Conservation (phyloP, 2,113 vertebrate genomes). For the Uropsilus gracilis region DNA sequence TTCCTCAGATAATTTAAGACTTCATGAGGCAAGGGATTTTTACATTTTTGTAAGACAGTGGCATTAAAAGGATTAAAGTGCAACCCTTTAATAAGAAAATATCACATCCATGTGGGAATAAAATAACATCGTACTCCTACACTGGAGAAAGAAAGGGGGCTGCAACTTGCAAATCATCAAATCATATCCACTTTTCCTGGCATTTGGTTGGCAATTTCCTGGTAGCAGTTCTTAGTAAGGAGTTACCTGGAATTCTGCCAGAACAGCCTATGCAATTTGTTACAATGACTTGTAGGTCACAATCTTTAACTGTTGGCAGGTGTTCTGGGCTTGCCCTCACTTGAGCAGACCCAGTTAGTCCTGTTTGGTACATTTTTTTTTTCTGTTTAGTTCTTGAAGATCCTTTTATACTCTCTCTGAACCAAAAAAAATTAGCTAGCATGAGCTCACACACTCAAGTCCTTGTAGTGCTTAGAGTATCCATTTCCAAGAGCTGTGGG, state of each 20-base stretch:
- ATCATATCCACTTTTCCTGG: neutral
- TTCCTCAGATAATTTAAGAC: neutral
- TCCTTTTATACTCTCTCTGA: slow-evolving; percentile 22
- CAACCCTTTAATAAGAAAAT: neutral
- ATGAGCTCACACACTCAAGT: neutral
- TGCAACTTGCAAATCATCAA: neutral
- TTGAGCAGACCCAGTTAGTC: slow-evolving; percentile 52
- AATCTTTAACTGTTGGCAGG: slow-evolving; percentile 59
- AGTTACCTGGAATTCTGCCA: slow-evolving; percentile 66
- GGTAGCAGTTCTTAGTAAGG: slow-evolving; percentile 51
- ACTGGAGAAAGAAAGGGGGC: neutral
- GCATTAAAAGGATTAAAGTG: slow-evolving; percentile 5
- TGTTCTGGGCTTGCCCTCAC: slow-evolving; percentile 63
- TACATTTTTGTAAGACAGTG: neutral
- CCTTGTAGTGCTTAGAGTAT: neutral
- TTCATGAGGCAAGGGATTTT: neutral
- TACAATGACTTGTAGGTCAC: slow-evolving; percentile 60
- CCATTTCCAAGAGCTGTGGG: neutral
- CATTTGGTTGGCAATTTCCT: slow-evolving; percentile 61
- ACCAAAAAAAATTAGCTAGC: slow-evolving; percentile 48
- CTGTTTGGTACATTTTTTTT: slow-evolving; percentile 48
- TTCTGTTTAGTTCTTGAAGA: slow-evolving; percentile 47
- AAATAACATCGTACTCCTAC: neutral
- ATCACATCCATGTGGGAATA: neutral
- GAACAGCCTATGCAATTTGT: slow-evolving; percentile 57